Percentiles rank a stretch among this genome's conserved stretches.
phyloP scores from a whole-genome alignment of 1,140 invertebrate species.

The Cherax destructor region DNA sequence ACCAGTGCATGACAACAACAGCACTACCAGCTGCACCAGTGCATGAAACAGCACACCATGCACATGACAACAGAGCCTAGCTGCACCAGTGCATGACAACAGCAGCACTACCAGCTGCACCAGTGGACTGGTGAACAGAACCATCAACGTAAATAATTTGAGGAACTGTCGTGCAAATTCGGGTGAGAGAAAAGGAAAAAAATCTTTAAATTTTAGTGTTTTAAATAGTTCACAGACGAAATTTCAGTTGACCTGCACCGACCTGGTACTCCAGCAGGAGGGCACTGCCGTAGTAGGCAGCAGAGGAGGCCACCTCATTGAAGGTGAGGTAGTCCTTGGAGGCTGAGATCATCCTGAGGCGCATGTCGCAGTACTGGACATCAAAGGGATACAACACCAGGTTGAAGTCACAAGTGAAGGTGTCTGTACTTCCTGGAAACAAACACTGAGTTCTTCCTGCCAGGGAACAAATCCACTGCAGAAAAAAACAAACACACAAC shows the following conservation, averaged over 20 bases:
- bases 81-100: too few species aligned
- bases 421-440: constrained; percentile 66
- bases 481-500: not conserved
- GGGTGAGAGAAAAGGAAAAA: too few species aligned
- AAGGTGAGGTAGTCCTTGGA: constrained; percentile 26
- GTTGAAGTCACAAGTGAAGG: constrained; percentile 67
- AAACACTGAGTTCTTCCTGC: constrained; percentile 43
- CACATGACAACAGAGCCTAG: too few species aligned
- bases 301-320: not conserved
- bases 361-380: constrained; percentile 60
- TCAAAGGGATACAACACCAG: constrained; percentile 69
- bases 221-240: too few species aligned
- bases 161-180: too few species aligned
- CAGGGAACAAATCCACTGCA: constrained; percentile 57
- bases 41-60: too few species aligned
- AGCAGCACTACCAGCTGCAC: too few species aligned
- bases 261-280: constrained; percentile 41
- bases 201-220: too few species aligned
- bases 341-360: constrained; percentile 47
- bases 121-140: too few species aligned
- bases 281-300: constrained; percentile 19
- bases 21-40: too few species aligned
- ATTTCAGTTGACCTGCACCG: not conserved
- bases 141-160: too few species aligned
- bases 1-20: too few species aligned